Percentiles rank a stretch among this genome's conserved stretches.
Conservation (phyloP, 2,113 vertebrate genomes). For the Syrmaticus mikado region DNA sequence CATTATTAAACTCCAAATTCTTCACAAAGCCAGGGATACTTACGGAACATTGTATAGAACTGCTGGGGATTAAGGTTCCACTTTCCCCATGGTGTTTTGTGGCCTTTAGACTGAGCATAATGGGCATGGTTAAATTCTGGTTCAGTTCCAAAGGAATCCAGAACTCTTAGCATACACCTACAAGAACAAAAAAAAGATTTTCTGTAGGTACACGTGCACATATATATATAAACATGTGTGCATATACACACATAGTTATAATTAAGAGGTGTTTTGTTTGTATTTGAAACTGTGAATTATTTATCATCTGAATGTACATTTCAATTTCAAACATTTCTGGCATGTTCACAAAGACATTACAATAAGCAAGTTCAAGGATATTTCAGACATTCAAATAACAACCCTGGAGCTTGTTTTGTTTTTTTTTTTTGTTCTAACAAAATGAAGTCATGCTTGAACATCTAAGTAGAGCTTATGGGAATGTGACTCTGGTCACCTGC, state of each 20-base stretch:
- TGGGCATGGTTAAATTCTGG: slow-evolving; percentile 98
- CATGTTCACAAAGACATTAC: not conserved
- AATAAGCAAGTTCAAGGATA: slow-evolving; percentile 1
- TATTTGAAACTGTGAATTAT: not conserved
- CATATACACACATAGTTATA: not conserved
- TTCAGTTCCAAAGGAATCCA: slow-evolving; percentile 98
- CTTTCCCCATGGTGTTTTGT: slow-evolving; percentile 99
- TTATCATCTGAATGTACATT: not conserved
- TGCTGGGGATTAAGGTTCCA: slow-evolving; percentile 99
- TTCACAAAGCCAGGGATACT: slow-evolving; percentile 71
- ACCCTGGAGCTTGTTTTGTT: not conserved
- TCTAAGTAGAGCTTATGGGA: not conserved
- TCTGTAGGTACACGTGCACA: not conserved
- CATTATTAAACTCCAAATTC: not conserved
- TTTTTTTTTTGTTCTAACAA: not conserved
- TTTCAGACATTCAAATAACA: slow-evolving; percentile 17
- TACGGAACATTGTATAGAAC: slow-evolving; percentile 99
- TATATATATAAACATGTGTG: not conserved
- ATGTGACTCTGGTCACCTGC: not conserved
- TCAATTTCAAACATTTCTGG: slow-evolving; percentile 1
- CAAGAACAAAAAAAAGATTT: not conserved
- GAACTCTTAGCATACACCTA: slow-evolving; percentile 96
- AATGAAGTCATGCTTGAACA: not conserved
- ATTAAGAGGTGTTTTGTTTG: not conserved
- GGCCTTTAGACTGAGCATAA: slow-evolving; percentile 97